A percentile compares a stretch with the other conserved stretches of the same genome.
These are phyloP conservation scores for Rhinatrema bivittatum DNA, from an alignment of 2,797 vertebrate species.

Conservation along the genomic window DNA sequence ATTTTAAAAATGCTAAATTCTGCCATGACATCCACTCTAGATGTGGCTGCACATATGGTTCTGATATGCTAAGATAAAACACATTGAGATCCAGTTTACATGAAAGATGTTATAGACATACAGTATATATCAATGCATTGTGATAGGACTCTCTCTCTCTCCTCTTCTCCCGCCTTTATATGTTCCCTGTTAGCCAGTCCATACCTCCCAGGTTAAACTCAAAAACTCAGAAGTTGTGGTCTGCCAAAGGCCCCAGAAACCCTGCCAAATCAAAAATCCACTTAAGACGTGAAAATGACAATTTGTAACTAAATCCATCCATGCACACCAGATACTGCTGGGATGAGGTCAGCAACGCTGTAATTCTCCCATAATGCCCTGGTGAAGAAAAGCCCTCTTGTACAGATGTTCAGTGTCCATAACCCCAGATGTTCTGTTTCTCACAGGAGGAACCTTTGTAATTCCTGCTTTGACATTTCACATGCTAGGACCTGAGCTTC, in stretches of 20 bases:
- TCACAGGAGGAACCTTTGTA: too few species aligned
- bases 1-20: too few species aligned
- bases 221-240: constrained; percentile 42
- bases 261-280: constrained; percentile 48
- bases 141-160: too few species aligned
- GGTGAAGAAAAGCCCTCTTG: constrained; percentile 9
- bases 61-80: too few species aligned
- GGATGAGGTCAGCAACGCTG: constrained; percentile 54
- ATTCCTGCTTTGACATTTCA: too few species aligned
- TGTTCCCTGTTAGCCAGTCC: constrained; percentile 32
- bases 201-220: constrained; percentile 48
- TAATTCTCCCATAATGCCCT: constrained; percentile 52
- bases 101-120: too few species aligned
- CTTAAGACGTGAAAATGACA: constrained; percentile 47
- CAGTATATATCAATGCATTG: too few species aligned
- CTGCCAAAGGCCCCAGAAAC: constrained; percentile 37
- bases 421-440: constrained; percentile 47
- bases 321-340: constrained; percentile 50
- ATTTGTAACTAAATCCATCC: constrained; percentile 55
- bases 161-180: not conserved
- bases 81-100: too few species aligned
- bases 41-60: too few species aligned
- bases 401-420: constrained; percentile 47
- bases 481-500: too few species aligned
- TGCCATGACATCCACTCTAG: too few species aligned